Evolutionary conservation across 1,140 invertebrate species (phyloP), one percentile per base, ranked within the genome.

Genomic region (Pomacea maculata): DNA sequence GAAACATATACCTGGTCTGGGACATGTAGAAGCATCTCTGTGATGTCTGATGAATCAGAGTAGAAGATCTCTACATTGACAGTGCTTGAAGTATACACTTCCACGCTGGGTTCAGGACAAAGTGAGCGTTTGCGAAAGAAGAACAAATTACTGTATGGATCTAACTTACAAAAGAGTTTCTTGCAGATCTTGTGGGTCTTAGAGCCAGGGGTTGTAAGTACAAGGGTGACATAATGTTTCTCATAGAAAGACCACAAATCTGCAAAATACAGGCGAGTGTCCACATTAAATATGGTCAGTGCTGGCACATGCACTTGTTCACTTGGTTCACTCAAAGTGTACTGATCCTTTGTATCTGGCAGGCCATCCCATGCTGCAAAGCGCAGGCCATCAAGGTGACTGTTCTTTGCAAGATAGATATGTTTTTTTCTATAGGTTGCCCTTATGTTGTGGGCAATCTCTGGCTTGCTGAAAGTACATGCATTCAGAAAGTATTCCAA

Each of bases 101-200:
- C 64, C 8, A 70, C 52, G 10, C 9, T 52, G 34, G 65, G 19
- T 55, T 70, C 68, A 78, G 45, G 74, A 55, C 71, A 75, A 19
- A 82, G 52, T 45, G 73, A 78, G 19, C 67, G 68, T 17, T 78
- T 78, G 67, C 78, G 64, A 29, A 45, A 76, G 15, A 85, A 70
- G 61, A 84, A 85, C 8, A 78, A 79, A 64, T 86, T 86, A 75
- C 83, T 68, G 67, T 75, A 75, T 6, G 78, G 63, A 73, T 86
- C 78, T 15, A 87, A 70, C 14, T 80, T 63, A 4, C 82, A 21
- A 2, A 87, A 78, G 45, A 76, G 65, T 19, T 72, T n/a, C 21
- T 82, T 85, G 79, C 87, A 92, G 85, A 88, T 86, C n/a, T 77
- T 12, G 65, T 88, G 85, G 9, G 83, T 67, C 12, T 80, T 21